Conservation (phyloP, 2,888 invertebrate species). For the Mythimna vitellina region DNA sequence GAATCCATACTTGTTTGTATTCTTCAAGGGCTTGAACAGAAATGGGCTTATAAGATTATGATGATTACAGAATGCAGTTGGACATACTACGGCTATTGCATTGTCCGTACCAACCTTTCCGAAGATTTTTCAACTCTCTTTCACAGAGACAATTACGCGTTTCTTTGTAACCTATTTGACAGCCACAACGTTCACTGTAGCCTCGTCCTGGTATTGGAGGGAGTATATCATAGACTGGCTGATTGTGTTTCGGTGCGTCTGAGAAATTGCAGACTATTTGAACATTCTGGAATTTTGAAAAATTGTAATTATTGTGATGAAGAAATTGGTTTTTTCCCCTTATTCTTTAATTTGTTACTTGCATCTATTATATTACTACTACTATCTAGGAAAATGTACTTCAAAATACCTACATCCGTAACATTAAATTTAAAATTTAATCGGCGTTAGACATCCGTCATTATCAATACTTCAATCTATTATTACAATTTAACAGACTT, state of each 20-base stretch:
- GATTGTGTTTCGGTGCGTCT: constrained; percentile 19
- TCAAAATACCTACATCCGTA: too few relatives aligned
- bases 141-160: constrained; percentile 32
- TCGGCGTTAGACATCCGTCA: too few relatives aligned
- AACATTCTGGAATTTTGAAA: constrained; percentile 17
- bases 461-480: background rate
- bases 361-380: too few relatives aligned
- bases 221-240: constrained; percentile 28
- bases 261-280: constrained; percentile 45
- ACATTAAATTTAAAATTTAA: too few relatives aligned
- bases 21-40: too few relatives aligned
- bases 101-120: constrained; percentile 19
- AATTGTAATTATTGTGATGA: background rate
- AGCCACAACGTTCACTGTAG: constrained; percentile 24
- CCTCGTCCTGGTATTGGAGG: constrained; percentile 30
- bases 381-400: too few relatives aligned
- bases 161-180: constrained; percentile 30
- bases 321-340: too few relatives aligned
- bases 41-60: too few relatives aligned
- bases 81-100: too few relatives aligned
- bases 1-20: too few relatives aligned
- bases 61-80: too few relatives aligned
- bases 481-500: constrained; percentile 11
- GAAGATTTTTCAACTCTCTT: background rate
- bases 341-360: too few relatives aligned